phyloP scores from a whole-genome alignment of 1,140 invertebrate genomes.

The Bombus soroeensis region DNA sequence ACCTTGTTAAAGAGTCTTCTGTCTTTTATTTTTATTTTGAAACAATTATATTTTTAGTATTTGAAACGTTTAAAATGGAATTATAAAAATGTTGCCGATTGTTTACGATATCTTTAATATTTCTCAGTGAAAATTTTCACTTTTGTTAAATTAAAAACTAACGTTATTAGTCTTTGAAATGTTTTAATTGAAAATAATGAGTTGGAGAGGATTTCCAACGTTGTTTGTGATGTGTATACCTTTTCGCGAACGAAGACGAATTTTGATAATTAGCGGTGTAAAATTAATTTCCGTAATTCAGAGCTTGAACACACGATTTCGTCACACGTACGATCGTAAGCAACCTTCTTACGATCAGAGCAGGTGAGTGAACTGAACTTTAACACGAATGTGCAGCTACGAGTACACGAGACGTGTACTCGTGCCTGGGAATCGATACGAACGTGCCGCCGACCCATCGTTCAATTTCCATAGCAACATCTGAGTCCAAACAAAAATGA shows the following conservation, averaged over 20 bases:
- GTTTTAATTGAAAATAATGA: neutral
- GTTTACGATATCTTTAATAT: accelerated
- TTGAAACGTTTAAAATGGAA: too few species aligned
- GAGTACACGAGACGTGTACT: constrained; percentile 27
- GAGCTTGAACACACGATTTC: neutral
- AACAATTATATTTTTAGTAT: too few species aligned
- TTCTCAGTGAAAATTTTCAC: neutral
- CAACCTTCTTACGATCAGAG: constrained; percentile 7
- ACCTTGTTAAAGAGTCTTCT: too few species aligned
- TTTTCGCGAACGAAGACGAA: neutral
- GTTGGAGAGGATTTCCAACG: too few species aligned
- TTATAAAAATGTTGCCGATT: too few species aligned
- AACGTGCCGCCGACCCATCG: constrained; percentile 45
- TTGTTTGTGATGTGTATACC: accelerated
- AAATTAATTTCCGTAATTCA: neutral
- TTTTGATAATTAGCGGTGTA: neutral
- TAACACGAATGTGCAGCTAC: constrained; percentile 44
- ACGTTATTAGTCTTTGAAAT: neutral
- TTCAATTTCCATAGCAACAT: constrained; percentile 73
- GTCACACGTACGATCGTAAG: constrained; percentile 6
- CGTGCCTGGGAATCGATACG: constrained; percentile 59
- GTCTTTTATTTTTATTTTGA: too few species aligned
- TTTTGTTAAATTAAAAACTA: neutral
- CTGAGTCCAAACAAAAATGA: constrained; percentile 65
- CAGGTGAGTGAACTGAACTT: constrained; percentile 56